Conservation (phyloP, 1,140 invertebrate genomes). For the Papilio dardanus region DNA sequence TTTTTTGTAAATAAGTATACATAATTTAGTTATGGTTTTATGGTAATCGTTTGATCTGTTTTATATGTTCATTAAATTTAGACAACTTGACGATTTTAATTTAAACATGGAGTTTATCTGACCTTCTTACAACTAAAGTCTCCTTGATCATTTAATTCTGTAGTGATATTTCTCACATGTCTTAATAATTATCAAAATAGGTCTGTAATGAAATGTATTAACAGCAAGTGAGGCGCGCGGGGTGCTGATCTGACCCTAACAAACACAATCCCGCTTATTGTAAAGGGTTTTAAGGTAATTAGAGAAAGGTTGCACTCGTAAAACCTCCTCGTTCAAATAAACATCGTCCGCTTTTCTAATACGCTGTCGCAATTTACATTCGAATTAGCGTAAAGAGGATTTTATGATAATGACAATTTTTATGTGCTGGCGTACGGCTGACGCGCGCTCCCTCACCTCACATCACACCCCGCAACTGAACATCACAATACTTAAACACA, state of each 20-base stretch:
- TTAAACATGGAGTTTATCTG: neutral
- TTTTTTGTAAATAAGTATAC: conserved; percentile 81
- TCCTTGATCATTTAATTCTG: no score
- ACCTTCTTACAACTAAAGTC: no score
- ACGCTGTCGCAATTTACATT: conserved; percentile 15
- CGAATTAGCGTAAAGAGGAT: conserved; percentile 17
- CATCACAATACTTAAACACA: no score
- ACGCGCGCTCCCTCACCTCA: neutral
- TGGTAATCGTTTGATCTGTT: conserved; percentile 51
- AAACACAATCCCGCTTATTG: conserved; percentile 10
- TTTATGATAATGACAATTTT: conserved; percentile 5
- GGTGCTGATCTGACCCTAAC: neutral
- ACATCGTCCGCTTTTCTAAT: neutral
- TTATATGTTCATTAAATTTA: conserved; percentile 65
- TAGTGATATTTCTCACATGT: no score
- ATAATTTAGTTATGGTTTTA: conserved; percentile 78
- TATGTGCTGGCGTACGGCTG: neutral
- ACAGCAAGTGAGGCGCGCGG: neutral
- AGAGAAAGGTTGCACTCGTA: neutral
- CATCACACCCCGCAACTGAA: neutral
- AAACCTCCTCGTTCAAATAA: neutral
- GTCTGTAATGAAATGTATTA: neutral
- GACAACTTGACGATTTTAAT: conserved; percentile 26
- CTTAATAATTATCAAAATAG: no score
- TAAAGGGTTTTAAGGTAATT: conserved; percentile 14